Percentiles rank a stretch among this genome's conserved stretches.
Conservation (phyloP, 2,113 vertebrate species). For the Canis aureus region DNA sequence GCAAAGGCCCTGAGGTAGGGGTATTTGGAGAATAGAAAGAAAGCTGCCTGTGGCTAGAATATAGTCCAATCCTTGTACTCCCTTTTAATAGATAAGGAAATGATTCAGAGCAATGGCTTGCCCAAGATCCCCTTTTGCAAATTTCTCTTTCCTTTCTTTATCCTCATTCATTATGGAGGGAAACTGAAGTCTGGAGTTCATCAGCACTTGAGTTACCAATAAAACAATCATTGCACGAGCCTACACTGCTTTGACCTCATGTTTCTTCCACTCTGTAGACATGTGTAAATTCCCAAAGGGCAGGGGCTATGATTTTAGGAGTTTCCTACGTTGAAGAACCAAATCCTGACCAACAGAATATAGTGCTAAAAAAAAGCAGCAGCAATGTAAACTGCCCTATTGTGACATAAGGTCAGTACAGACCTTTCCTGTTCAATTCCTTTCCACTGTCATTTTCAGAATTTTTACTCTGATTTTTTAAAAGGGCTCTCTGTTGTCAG, state of each 20-base stretch:
- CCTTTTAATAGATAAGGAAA: constrained; percentile 19
- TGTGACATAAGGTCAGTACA: background rate
- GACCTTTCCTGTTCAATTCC: background rate
- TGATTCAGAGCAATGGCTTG: background rate
- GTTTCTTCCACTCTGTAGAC: background rate
- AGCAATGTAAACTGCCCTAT: background rate
- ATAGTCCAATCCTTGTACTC: background rate
- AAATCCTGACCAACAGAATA: background rate
- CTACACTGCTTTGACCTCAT: background rate
- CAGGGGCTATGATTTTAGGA: background rate
- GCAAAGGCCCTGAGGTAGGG: background rate
- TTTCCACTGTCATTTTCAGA: background rate
- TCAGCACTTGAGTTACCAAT: background rate
- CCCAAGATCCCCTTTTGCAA: background rate
- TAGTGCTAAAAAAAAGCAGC: background rate
- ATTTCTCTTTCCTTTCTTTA: background rate
- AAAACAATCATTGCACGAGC: background rate
- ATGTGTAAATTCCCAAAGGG: background rate
- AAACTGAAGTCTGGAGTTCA: background rate
- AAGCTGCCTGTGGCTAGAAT: background rate
- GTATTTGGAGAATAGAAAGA: background rate
- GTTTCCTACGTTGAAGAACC: background rate
- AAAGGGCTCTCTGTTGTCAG: background rate
- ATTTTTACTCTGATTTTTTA: background rate
- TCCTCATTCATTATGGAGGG: background rate